These are phyloP conservation scores for Dissostichus mawsoni DNA, from an alignment of 2,113 vertebrate species.

Conservation along the genomic window DNA sequence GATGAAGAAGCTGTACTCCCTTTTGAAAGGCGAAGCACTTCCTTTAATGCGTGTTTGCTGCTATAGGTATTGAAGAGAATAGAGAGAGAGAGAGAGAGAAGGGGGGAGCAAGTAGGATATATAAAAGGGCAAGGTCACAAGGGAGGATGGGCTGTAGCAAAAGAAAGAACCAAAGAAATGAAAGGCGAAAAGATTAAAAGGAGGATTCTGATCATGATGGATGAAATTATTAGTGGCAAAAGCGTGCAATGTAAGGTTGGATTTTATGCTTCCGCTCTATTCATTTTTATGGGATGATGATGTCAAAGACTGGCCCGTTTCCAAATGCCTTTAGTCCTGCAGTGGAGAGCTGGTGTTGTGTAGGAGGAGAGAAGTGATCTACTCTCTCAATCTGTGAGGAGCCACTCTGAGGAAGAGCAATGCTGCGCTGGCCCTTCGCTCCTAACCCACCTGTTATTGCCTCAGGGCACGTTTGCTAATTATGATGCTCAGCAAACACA, in stretches of 20 bases:
- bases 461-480: constrained; percentile 48
- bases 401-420: constrained; percentile 53
- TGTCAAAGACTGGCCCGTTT: constrained; percentile 43
- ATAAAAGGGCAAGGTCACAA: constrained; percentile 56
- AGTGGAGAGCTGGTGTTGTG: constrained; percentile 57
- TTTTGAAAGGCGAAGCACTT: constrained; percentile 56
- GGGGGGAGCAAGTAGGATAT: constrained; percentile 29
- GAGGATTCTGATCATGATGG: background rate
- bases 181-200: background rate
- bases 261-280: constrained; percentile 19
- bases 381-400: constrained; percentile 61
- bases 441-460: constrained; percentile 66
- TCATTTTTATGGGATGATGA: constrained; percentile 1
- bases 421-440: constrained; percentile 33
- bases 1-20: constrained; percentile 35
- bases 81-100: background rate
- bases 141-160: constrained; percentile 25
- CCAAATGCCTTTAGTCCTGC: constrained; percentile 57
- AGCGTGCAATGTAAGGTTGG: background rate
- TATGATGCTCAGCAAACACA: constrained; percentile 39
- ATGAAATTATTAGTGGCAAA: constrained; percentile 1
- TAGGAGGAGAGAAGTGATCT: constrained; percentile 60
- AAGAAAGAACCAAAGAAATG: constrained; percentile 1
- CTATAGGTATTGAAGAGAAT: constrained; percentile 21
- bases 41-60: constrained; percentile 43